Percentiles rank a stretch among this genome's conserved stretches.
Conservation (phyloP, 2,113 vertebrate genomes). For the Gavialis gangeticus region DNA sequence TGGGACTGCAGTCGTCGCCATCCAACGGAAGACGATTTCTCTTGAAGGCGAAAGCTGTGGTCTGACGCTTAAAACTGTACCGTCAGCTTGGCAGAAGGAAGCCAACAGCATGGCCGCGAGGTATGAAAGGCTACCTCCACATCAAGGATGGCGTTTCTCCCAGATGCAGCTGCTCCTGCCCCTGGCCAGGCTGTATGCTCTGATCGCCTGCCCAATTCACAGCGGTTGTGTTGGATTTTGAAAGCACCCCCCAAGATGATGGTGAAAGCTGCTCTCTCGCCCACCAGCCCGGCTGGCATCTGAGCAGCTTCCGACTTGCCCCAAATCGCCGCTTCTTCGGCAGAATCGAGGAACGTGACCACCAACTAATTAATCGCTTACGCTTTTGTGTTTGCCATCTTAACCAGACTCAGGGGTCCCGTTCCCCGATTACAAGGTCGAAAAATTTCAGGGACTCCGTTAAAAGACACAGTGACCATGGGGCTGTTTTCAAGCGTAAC, state of each 20-base stretch:
- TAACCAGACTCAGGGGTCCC: background rate
- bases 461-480: background rate
- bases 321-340: background rate
- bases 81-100: background rate
- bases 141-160: fast-evolving
- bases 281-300: background rate
- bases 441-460: background rate
- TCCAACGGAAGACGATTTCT: fast-evolving
- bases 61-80: background rate
- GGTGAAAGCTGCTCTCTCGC: background rate
- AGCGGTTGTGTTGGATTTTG: background rate
- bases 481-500: fast-evolving
- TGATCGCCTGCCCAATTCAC: background rate
- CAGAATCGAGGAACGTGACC: background rate
- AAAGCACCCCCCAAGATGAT: background rate
- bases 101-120: fast-evolving
- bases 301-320: background rate
- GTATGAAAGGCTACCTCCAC: fast-evolving
- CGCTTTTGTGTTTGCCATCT: background rate
- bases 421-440: background rate
- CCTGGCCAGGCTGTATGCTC: background rate
- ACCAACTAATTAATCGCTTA: background rate
- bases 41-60: background rate
- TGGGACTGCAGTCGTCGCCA: fast-evolving
- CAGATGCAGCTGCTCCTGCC: background rate